Conservation (phyloP, 2,888 invertebrate species). For the Trichopria drosophilae region DNA sequence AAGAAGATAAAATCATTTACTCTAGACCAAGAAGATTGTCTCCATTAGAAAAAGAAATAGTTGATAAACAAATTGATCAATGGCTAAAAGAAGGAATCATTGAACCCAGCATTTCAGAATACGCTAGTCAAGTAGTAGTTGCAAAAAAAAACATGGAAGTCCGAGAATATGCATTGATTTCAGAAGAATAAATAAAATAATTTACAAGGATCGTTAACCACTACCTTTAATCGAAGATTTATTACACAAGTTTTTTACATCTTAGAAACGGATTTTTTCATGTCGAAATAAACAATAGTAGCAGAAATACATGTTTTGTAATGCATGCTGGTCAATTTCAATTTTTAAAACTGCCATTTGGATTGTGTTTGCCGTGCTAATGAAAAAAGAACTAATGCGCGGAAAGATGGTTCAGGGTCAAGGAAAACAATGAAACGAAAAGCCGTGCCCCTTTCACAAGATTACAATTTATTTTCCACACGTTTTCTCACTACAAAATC, state of each 20-base stretch:
- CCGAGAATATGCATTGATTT: background rate
- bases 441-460: too few species aligned
- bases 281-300: conserved; percentile 22
- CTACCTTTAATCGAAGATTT: conserved; percentile 37
- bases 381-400: too few species aligned
- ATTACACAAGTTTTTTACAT: conserved; percentile 1
- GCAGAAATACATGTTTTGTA: conserved; percentile 35
- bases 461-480: too few species aligned
- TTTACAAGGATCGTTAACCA: background rate
- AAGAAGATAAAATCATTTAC: conserved; percentile 10
- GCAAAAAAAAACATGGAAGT: conserved; percentile 8
- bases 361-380: too few species aligned
- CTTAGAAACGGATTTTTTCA: conserved; percentile 11
- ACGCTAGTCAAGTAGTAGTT: conserved; percentile 9
- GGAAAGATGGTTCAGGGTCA: too few species aligned
- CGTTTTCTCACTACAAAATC: too few species aligned
- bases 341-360: conserved; percentile 28
- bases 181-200: background rate
- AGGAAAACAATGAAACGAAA: too few species aligned
- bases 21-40: conserved; percentile 14
- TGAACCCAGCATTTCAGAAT: conserved; percentile 15
- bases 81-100: conserved; percentile 12
- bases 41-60: conserved; percentile 13
- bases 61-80: conserved; percentile 14
- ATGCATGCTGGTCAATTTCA: conserved; percentile 32